Base-by-base conservation (phyloP, 2,888 invertebrate genomes). In the Lithosia quadra region DNA sequence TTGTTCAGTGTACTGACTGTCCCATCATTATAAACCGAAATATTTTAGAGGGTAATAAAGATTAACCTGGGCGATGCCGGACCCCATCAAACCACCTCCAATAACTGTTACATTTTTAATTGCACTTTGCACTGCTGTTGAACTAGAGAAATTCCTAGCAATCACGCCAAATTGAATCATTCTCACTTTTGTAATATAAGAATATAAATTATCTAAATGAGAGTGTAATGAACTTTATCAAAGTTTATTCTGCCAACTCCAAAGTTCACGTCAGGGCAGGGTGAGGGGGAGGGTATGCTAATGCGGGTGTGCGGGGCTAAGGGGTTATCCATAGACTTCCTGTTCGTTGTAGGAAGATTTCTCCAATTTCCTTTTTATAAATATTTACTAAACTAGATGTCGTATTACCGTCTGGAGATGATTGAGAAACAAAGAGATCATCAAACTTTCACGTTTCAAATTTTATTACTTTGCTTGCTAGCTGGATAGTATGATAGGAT, bases 71-170 rank as follows among this genome's bases (percentile, higher is more conserved):
- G 98, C 98, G 81, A 98, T 98, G 64, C 98, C 98, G 59, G 97
- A 96, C 5, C 98, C 98, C 98, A 98, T 98, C 10, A 98, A 93
- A 9, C 98, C 98, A 56, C 98, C 97, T n/a, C 98, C 98, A 79
- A 98, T 96, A 62, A 98, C 96, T 2, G 98, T 97, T 28, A 98
- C 97, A 90, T 97, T 96, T 89, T 97, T 97, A 65, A 98, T 96
- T n/a, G 93, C 92, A 83, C 96, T 96, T 79, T 88, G 84, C 63
- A 84, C 76, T 28, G 89, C 83, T 2, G 89, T 75, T 18, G 93
- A 90, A 86, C 87, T 92, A 9, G 93, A 93, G 81, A 94, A 93
- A 75, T 86, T 90, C 76, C 93, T 88, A n/a, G 89, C 86, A 57
- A 92, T 77, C 60, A 89, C 85, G 55, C 87, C 76, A 71, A 94